These are phyloP conservation scores for Hydractinia symbiolongicarpus DNA, from an alignment of 30 jellyfish, hydroid and myxozoan genomes.

Conservation along the genomic window DNA sequence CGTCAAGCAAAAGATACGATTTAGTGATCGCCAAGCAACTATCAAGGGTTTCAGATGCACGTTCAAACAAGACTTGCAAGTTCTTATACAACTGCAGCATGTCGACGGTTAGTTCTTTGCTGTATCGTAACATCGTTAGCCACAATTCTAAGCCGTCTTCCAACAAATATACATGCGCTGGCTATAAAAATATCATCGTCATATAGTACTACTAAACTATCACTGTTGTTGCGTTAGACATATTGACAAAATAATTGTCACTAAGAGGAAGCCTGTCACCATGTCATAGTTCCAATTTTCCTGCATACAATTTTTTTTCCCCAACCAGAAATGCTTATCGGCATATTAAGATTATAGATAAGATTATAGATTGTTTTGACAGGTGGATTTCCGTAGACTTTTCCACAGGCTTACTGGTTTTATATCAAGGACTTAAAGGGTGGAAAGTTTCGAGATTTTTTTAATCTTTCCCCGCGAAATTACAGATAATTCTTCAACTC, in stretches of 20 bases:
- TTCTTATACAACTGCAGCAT: conserved; percentile 33
- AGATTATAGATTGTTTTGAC: no score
- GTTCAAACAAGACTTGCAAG: conserved; percentile 49
- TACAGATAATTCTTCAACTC: no score
- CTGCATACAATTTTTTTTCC: no score
- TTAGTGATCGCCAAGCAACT: conserved; percentile 55
- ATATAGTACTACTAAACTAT: no score
- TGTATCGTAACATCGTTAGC: conserved; percentile 44
- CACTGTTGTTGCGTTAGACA: not conserved
- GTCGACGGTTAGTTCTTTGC: conserved; percentile 36
- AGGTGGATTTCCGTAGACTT: no score
- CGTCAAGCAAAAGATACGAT: conserved; percentile 51
- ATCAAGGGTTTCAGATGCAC: conserved; percentile 68
- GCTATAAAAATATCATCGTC: conserved; percentile 20
- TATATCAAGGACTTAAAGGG: no score
- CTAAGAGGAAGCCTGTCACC: not conserved
- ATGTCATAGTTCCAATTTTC: no score
- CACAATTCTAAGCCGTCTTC: conserved; percentile 88
- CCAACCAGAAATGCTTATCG: no score
- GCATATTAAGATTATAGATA: no score
- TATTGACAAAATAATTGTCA: not conserved
- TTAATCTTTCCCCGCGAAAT: no score
- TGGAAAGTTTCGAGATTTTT: no score
- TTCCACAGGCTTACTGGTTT: no score
- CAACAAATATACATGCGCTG: conserved; percentile 70